phyloP scores from a whole-genome alignment of 2,797 vertebrate genomes.

The Ceyx erithaca region DNA sequence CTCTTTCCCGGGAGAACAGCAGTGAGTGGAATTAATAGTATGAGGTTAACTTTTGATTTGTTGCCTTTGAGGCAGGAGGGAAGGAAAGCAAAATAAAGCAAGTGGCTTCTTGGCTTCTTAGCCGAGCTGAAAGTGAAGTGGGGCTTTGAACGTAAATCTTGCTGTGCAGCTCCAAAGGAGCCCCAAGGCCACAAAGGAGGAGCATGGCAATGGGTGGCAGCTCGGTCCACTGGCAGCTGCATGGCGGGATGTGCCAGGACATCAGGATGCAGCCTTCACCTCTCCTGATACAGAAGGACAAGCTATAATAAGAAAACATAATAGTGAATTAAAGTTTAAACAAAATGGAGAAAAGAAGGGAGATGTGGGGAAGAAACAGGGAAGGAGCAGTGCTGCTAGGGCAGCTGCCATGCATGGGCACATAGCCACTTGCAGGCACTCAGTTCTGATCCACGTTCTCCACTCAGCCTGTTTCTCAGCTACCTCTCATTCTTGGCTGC shows the following conservation, averaged over 20 bases:
- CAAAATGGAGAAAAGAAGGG: neutral
- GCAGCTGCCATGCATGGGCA: neutral
- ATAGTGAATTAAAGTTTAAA: neutral
- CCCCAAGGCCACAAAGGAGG: rapidly evolving
- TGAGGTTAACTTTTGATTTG: neutral
- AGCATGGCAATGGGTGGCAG: neutral
- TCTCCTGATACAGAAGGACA: neutral
- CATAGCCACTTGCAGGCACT: neutral
- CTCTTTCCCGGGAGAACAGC: neutral
- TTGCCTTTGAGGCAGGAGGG: neutral
- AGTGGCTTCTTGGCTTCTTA: neutral
- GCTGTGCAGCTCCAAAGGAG: neutral
- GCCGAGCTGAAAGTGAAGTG: neutral
- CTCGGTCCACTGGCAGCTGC: neutral
- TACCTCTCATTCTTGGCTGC: neutral
- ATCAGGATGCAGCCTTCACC: neutral
- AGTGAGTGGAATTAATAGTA: neutral
- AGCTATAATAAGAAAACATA: neutral
- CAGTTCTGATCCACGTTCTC: neutral
- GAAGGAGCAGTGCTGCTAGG: neutral
- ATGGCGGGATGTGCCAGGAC: neutral
- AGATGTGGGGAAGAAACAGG: neutral
- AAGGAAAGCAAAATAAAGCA: neutral
- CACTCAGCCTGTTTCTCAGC: neutral
- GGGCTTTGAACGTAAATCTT: neutral